Evolutionary conservation across 2,797 vertebrate species (phyloP), one percentile per base, ranked within the genome.

Genomic region (Cossypha dichroa): DNA sequence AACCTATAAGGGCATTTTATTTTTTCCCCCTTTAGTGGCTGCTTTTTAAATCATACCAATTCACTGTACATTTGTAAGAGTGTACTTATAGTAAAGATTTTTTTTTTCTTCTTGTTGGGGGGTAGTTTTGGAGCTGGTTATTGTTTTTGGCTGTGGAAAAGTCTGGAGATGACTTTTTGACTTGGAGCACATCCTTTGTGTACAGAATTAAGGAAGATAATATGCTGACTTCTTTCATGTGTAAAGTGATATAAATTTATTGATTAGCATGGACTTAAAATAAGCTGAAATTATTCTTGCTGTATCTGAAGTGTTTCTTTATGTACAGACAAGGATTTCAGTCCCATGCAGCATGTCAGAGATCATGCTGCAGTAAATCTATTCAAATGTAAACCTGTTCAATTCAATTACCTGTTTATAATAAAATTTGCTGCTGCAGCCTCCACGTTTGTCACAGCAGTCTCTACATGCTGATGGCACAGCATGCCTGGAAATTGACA

Each of bases 381-480:
- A 98, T 98, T 98, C 98, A 98, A 98, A 98, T 98, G 97, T 97
- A 98, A 98, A 98, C 97, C 97, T 98, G 97, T 98, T 98, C 98
- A 98, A 98, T 98, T 98, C 97, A 98, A 98, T 98, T 98, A 98
- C 98, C 94, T 97, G 96, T 95, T 97, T 96, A 81, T 98, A 98
- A 98, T 98, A 98, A 97, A 98, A 98, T 98, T 98, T 98, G 97
- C 97, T 89, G 90, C 97, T 96, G 96, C 92, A 97, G 95, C 95
- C 96, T 97, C 96, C 69, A 58, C 79, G 97, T 98, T 98, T 98
- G 97, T 98, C 98, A 97, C 98, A 97, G 98, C 97, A 92, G 97
- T 97, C 94, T 95, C 88, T 97, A 97, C 95, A 97, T 95, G 94
- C 96, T 92, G 97, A 97, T 96, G 97, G 97, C 97, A 96, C 97